Evolutionary conservation across 2,797 vertebrate species (phyloP), one percentile per base, ranked within the genome.

Genomic region (Parauchenoglanis punctatus): DNA sequence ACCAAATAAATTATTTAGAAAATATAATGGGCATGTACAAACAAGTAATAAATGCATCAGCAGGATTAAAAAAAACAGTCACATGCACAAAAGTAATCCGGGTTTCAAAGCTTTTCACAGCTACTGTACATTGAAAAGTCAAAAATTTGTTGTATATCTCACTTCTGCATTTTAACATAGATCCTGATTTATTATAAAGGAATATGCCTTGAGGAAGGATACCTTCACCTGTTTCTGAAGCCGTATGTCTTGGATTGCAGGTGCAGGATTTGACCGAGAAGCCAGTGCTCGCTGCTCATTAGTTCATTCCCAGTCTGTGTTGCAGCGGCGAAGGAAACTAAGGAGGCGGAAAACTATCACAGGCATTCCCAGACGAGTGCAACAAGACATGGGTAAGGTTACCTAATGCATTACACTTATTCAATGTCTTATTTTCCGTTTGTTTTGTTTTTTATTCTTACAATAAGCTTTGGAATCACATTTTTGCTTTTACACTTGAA

Each of bases 261-360:
- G 99, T 94, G 97, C 99, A 94, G 98, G 98, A 89, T 99, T 99
- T 96, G 99, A 99, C 96, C 96, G 99, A 95, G 98, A 99, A 93
- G 98, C 99, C 92, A 99, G 98, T 94, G 99, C 97, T 92, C 98
- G 98, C 91, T 99, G 99, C 93, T 99, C 98, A 93, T 96, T 99
- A 89, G 99, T 99, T 93, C 98, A 99, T 94, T 99, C 99, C 90
- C 98, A 99, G 96, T 99, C 99, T 31, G 98, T 99, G 93, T 97
- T 99, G 91, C 99, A 99, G 94, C 96, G 98, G 88, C 97, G 98
- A 94, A 95, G 98, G 91, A 99, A 99, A 95, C 92, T 99, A 93
- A 97, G 98, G 93, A 96, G 99, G 94, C 96, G 99, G 95, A 99
- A 99, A 96, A 99, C 99, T 91, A 99, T 99, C 95, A 99, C 98